phyloP scores from a whole-genome alignment of 2,113 vertebrate genomes.

The Eurystomus gularis region DNA sequence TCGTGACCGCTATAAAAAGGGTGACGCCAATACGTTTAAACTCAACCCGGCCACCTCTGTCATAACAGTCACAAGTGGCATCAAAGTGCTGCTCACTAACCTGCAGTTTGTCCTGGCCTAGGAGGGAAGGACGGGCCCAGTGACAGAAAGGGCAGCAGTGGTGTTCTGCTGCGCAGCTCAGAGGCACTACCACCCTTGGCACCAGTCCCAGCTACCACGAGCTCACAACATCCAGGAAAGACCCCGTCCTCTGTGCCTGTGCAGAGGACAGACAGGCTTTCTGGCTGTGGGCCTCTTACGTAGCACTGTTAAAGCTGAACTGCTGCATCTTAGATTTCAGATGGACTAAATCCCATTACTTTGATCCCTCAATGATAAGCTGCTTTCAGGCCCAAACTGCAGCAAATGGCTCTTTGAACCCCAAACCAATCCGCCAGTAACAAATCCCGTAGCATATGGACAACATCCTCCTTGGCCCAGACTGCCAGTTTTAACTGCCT shows the following conservation, averaged over 20 bases:
- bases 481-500: not conserved
- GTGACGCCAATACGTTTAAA: slow-evolving; percentile 93
- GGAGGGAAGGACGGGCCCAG: not conserved
- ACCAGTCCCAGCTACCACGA: not conserved
- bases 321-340: slow-evolving; percentile 12
- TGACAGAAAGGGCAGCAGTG: not conserved
- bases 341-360: slow-evolving; percentile 29
- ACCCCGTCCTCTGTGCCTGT: not conserved
- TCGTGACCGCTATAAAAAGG: slow-evolving; percentile 96
- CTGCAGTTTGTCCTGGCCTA: slow-evolving; percentile 96
- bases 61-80: slow-evolving; percentile 90
- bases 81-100: slow-evolving; percentile 96
- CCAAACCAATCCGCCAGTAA: not conserved
- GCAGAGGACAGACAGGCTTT: not conserved
- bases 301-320: slow-evolving; percentile 2
- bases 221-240: not conserved
- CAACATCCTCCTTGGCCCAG: not conserved
- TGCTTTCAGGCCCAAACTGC: not conserved
- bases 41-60: slow-evolving; percentile 96
- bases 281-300: not conserved
- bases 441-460: not conserved
- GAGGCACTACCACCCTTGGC: not conserved
- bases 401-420: slow-evolving; percentile 13
- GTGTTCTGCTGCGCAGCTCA: not conserved
- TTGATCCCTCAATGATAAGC: slow-evolving; percentile 12